Evolutionary conservation across 2,113 vertebrate genomes (phyloP), one percentile per base, ranked within the genome.

Genomic region (Neodon shergylaensis): DNA sequence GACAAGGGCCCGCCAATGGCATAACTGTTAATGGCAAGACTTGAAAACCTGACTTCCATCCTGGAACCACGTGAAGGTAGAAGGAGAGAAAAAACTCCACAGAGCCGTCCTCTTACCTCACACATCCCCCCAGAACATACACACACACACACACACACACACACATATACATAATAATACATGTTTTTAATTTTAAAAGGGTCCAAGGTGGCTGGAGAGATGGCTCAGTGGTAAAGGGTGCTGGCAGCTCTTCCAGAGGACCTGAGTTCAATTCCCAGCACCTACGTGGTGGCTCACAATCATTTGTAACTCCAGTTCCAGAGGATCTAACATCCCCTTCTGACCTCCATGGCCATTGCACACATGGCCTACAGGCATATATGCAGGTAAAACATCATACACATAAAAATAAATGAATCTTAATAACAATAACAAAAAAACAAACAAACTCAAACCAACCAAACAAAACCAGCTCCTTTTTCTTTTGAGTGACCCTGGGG

Each of bases 131-230:
- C 58, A 42, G 13, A 61, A 39, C 16, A 14, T 2, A 17, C 44
- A 49, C 4, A 19, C 16, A 49, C 13, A 3, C 0, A 36, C 17
- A 6, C 14, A 19, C 1, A 1, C 11, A 39, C 12, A n/a, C 22
- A 83, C 3, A 28, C 36, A 24, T 4, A 58, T 19, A 58, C 10
- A 58, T 2, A 22, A 16, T 36, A 13, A 2, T 13, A 44, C 9
- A 63, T 44, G 31, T 28, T 65, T 66, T 85, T 85, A 85, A 44
- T 84, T 65, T 17, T 9, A 28, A 65, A 83, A 44, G 24, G 16
- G 26, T 21, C 31, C 39, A 44, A 65, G 52, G 22, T 61, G 52
- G 36, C 52, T 82, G 52, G 5, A 58, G 79, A 82, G 79, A 82
- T 39, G 2, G 6, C 6, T 58, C 79, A 58, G 12, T 61, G 52